Evolutionary conservation across 1,140 invertebrate genomes (phyloP), one percentile per base, ranked within the genome.

Genomic region (Branchinecta lindahli): DNA sequence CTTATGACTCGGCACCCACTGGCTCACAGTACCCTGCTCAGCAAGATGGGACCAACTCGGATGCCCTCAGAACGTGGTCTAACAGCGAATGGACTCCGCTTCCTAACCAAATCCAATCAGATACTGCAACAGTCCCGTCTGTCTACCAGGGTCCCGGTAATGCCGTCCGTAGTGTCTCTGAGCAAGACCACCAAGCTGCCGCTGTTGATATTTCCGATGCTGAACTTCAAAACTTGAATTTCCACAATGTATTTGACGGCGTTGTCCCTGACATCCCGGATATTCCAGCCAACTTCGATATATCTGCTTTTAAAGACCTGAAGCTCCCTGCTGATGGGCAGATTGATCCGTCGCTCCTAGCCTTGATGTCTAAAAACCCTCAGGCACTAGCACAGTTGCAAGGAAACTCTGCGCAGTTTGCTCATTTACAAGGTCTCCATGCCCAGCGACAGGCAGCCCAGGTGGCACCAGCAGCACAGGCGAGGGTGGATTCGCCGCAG

Each of bases 31-130:
- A 33, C 33, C 33, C 33, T 33, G 33, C 33, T 33, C 33, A 33
- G 33, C 33, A 33, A 33, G 33, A 33, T 33, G 33, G 33, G 33
- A 33, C 33, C 33, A 33, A 33, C 5, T 33, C 33, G 33, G 33
- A 33, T 33, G 33, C 33, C 33, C 33, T 33, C 33, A 33, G 33
- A 5, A 33, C 33, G 33, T 33, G 33, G 33, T 33, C 33, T 33
- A 33, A 33, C 33, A 33, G 33, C 33, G 68, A 68, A 66, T 72
- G 71, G 71, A 70, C 71, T 18, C 71, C 71, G 20, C 69, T 72
- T 66, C 69, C 68, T 45, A 44, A 44, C 44, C 15, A 67, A 15
- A 18, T 66, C 47, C 66, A 67, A 33, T n/a, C 33, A 66, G 45
- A 33, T 33, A 45, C 44, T 46, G 15, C 33, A 21, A 18, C 66